Percentiles rank a stretch among this genome's conserved stretches.
phyloP scores from a whole-genome alignment of 2,113 vertebrate species.

The Odontophorus gujanensis region DNA sequence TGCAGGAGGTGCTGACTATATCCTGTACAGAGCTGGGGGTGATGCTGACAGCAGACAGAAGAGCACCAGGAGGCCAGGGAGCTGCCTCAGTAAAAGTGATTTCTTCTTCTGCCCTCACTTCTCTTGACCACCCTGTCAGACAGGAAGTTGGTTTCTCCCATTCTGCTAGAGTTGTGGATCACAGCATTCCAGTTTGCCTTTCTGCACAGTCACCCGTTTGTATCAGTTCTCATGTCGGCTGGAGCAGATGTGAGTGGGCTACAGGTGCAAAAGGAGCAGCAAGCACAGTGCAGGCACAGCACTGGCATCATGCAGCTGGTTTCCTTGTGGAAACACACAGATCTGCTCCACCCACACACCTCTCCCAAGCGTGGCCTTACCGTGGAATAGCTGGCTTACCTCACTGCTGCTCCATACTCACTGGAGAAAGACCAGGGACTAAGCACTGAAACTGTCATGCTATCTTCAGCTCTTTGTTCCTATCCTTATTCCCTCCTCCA shows the following conservation, averaged over 20 bases:
- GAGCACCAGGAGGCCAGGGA: accelerated
- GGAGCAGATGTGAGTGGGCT: background rate
- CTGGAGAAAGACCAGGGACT: accelerated
- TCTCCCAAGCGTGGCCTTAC: background rate
- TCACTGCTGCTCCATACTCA: background rate
- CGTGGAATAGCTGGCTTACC: accelerated
- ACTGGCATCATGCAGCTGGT: background rate
- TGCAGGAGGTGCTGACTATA: background rate
- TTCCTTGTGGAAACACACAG: background rate
- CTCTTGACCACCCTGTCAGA: background rate
- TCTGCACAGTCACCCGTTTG: accelerated
- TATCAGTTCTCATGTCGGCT: accelerated
- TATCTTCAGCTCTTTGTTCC: background rate
- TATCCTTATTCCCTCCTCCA: accelerated
- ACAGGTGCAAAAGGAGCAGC: too few relatives aligned
- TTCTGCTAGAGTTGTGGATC: background rate
- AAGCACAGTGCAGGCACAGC: too few relatives aligned
- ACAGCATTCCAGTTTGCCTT: accelerated
- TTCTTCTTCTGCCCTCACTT: background rate
- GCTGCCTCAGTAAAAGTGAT: background rate
- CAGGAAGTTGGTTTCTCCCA: background rate
- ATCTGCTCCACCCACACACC: background rate
- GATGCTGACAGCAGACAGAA: accelerated
- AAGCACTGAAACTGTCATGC: background rate
- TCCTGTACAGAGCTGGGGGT: too few relatives aligned